A percentile compares a stretch with the other conserved stretches of the same genome.
Conservation (phyloP, 2,888 invertebrate genomes). For the Ichneumoninae sp. region DNA sequence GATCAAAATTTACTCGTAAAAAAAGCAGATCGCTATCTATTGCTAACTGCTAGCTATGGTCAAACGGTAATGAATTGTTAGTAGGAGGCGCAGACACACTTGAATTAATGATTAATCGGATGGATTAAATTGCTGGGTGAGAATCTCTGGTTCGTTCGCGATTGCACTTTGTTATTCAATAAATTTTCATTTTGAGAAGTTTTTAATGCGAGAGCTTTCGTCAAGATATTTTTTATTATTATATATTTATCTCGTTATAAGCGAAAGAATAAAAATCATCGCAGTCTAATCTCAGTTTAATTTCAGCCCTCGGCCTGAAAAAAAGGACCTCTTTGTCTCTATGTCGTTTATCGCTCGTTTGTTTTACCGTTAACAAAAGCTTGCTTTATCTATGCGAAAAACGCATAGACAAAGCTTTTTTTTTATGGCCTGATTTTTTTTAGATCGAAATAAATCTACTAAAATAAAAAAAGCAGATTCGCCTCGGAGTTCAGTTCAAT, state of each 20-base stretch:
- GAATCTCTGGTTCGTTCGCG: neutral
- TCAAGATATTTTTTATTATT: neutral
- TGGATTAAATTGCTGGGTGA: neutral
- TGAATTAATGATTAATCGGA: neutral
- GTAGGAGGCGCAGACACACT: neutral
- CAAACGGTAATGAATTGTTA: neutral
- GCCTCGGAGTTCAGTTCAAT: neutral
- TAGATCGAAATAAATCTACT: neutral
- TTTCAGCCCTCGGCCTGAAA: neutral
- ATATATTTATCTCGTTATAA: neutral
- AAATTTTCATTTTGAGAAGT: neutral
- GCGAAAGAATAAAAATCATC: neutral
- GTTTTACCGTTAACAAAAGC: neutral
- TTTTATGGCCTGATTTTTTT: too few relatives aligned
- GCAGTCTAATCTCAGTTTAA: neutral
- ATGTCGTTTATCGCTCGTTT: neutral
- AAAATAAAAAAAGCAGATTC: neutral
- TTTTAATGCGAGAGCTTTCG: neutral
- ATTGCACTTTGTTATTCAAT: neutral
- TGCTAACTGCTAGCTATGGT: neutral
- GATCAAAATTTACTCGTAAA: neutral
- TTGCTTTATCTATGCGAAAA: too few relatives aligned
- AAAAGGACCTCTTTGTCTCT: neutral
- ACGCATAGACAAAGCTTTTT: too few relatives aligned
- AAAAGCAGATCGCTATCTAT: neutral